Evolutionary conservation across 2,797 vertebrate species (phyloP), one percentile per base, ranked within the genome.

Genomic region (Anabas testudineus): DNA sequence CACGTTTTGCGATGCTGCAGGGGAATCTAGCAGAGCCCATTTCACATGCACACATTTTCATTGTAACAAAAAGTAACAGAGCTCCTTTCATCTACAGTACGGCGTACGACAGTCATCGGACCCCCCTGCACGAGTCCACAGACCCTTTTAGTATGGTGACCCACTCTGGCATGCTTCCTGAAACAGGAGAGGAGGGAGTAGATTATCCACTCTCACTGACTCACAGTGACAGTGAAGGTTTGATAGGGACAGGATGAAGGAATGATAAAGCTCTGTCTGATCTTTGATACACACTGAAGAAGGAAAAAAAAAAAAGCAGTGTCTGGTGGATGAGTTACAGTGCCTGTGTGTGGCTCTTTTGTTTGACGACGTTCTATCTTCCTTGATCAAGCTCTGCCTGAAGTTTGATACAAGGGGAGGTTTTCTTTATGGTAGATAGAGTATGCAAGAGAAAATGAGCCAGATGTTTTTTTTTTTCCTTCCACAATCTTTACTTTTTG

Each of bases 211-310:
- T 18, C 58, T 51, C 24, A 10, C 48, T 67, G 79, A 78, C 63
- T 72, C 72, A 55, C 64, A 49, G 74, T 65, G 71, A 83, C 80
- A 69, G 64, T 45, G 56, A 75, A 64, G 68, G 41, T 78, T 68
- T 82, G 78, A 83, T 41, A 47, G 47, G 62, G 61, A 49, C 64
- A 66, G 54, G 79, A 80, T 80, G 76, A 80, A 42, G 46, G 18
- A 14, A 22, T 56, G 68, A 81, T 75, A 46, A 81, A 79, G 63
- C 63, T 65, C 13, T 22, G 82, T 82, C 64, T 80, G 80, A 81
- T 86, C 78, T 89, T 66, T 83, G 87, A 87, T 77, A 77, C 73
- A 36, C 21, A 28, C 10, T n/a, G n/a, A n/a, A n/a, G n/a, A n/a
- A n/a, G n/a, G n/a, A n/a, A n/a, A n/a, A 8, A 10, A 69, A 76